Conservation (phyloP, 1,140 invertebrate genomes). For the Epicauta chinensis region DNA sequence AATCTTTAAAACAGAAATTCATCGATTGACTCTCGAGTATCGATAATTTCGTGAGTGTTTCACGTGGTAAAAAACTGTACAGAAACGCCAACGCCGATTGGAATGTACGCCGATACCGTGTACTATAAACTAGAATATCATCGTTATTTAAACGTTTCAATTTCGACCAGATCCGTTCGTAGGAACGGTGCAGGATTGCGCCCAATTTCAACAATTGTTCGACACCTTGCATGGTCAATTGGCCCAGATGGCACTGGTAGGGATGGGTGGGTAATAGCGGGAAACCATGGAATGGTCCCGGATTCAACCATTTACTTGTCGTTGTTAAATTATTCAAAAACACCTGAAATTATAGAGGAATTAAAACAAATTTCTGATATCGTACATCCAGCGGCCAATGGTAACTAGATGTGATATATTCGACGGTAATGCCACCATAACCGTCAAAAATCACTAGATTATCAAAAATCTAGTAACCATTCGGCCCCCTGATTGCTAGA, state of each 20-base stretch:
- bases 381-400: no score
- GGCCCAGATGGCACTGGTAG: constrained; percentile 58
- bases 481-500: no score
- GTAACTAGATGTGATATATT: no score
- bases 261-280: constrained; percentile 60
- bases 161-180: constrained; percentile 45
- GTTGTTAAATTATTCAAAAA: constrained; percentile 52
- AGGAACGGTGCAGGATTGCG: constrained; percentile 60
- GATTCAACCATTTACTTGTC: constrained; percentile 60
- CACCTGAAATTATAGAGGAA: not conserved
- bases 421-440: no score
- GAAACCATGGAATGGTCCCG: constrained; percentile 78
- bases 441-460: no score
- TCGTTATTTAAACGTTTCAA: constrained; percentile 43
- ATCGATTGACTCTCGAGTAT: constrained; percentile 70
- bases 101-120: constrained; percentile 78
- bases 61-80: constrained; percentile 63
- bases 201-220: constrained; percentile 73
- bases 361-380: not conserved
- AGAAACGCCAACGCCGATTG: constrained; percentile 80
- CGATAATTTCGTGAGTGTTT: constrained; percentile 45
- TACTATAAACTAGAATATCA: constrained; percentile 70
- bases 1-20: constrained; percentile 79
- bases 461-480: no score
- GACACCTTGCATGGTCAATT: constrained; percentile 59